A percentile compares a stretch with the other conserved stretches of the same genome.
Conservation (phyloP, 2,113 vertebrate species). For the Ictalurus furcatus region DNA sequence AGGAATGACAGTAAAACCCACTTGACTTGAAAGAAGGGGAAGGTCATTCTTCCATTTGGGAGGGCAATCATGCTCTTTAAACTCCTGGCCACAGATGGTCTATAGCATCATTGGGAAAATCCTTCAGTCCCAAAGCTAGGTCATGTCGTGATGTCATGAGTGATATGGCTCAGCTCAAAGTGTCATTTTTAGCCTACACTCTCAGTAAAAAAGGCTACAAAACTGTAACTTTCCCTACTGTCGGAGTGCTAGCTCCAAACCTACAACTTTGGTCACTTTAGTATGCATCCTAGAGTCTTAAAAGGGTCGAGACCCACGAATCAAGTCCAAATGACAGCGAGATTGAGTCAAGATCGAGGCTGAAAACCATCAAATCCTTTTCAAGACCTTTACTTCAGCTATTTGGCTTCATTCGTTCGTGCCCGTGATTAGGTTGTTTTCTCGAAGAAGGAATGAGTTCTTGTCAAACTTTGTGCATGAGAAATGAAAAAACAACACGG, state of each 20-base stretch:
- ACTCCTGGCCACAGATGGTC: not conserved
- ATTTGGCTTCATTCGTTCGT: not conserved
- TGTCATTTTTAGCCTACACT: not conserved
- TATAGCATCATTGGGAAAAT: not conserved
- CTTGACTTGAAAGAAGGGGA: not conserved
- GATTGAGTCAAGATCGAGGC: not conserved
- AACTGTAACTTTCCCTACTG: not conserved
- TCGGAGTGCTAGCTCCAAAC: not conserved
- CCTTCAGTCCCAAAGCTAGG: not conserved
- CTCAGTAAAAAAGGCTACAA: not conserved
- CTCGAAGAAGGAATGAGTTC: not conserved
- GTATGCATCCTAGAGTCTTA: not conserved
- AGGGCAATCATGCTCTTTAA: slow-evolving; percentile 4
- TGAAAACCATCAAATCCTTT: not conserved
- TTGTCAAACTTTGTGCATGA: not conserved
- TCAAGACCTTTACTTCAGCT: not conserved
- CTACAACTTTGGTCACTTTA: not conserved
- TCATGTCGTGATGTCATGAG: not conserved
- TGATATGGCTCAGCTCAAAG: not conserved
- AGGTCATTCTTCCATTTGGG: not conserved
- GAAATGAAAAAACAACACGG: not conserved
- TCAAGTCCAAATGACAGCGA: not conserved
- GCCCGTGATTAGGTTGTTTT: not conserved
- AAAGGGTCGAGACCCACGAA: not conserved
- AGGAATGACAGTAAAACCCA: not conserved